Conservation (phyloP, 64 coral and sea anemone genomes). For the Platygyra sinensis region DNA sequence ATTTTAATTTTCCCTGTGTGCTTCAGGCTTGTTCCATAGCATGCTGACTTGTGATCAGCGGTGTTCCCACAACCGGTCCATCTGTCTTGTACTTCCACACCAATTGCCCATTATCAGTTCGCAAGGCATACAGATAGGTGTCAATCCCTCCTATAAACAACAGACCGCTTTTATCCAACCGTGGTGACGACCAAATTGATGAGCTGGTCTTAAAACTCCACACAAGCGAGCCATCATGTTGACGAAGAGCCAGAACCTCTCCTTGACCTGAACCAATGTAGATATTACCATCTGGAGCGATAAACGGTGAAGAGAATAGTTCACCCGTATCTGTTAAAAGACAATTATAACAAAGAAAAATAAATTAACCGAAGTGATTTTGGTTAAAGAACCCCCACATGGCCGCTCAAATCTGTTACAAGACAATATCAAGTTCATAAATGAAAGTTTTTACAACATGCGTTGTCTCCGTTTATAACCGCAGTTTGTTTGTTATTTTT, state of each 20-base stretch:
- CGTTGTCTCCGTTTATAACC: no score
- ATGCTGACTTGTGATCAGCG: conserved; percentile 66
- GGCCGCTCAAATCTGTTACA: no score
- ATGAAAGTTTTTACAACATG: no score
- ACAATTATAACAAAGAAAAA: not conserved
- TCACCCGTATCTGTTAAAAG: conserved; percentile 69
- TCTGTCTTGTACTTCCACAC: conserved; percentile 92
- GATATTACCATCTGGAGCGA: conserved; percentile 60
- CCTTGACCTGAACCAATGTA: conserved; percentile 91
- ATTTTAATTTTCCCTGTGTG: no score
- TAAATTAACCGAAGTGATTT: not conserved
- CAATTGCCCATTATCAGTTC: conserved; percentile 55
- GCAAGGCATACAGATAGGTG: conserved; percentile 78
- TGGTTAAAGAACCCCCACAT: not conserved
- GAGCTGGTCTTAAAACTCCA: conserved; percentile 89
- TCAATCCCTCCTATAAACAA: conserved; percentile 78
- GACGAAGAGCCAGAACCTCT: conserved; percentile 74
- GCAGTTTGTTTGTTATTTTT: no score
- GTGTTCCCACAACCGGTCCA: conserved; percentile 88
- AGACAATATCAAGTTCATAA: no score
- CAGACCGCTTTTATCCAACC: conserved; percentile 44
- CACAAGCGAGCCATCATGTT: conserved; percentile 58
- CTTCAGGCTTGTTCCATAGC: conserved; percentile 18
- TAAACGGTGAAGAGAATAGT: conserved; percentile 80
- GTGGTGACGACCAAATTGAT: conserved; percentile 61